Evolutionary conservation across 2,888 invertebrate genomes (phyloP), one percentile per base, ranked within the genome.

Genomic region (Aethes cnicana): DNA sequence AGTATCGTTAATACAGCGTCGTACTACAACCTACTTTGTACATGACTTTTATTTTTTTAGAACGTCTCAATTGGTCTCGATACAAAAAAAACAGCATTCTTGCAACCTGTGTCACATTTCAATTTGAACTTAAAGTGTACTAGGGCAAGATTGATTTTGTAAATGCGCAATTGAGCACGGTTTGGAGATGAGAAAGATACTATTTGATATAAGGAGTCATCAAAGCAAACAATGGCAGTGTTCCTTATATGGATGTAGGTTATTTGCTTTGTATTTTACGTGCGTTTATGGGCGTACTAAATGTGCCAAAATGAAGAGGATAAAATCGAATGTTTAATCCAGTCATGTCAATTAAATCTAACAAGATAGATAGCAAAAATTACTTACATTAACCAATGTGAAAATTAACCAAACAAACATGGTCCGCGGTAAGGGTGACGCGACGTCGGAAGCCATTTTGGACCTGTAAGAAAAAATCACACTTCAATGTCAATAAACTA

Each of bases 381-480:
- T 6, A 88, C 89, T 89, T 66, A 89, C 89, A 75, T 80, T 86
- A 52, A 81, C 70, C 69, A 86, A 72, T 57, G 85, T 81, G 67
- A 88, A 65, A 50, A 85, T 74, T 46, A 88, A 69, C 77, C 85
- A 88, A 61, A 87, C 62, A 55, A 83, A 71, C 60, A 84, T 75
- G 57, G 82, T 81, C 70, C 79, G 74, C 62, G 81, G 74, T 81
- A 86, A 79, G 55, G 83, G 77, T 68, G 87, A 79, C 62, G 81
- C 74, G 59, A 84, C 68, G 73, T 82, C 81, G 59, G 83, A 78
- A 70, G 84, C 81, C 89, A 88, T 89, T 73, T 78, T 81, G 64
- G 75, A 85, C 87, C 89, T 89, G 84, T 26, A 82, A 83, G 60
- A 47, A 64, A 61, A 66, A 62, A 61, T 39, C 4, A 20, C 39